Evolutionary conservation across 2,888 invertebrate genomes (phyloP).

Genomic region (Sinhomidia bicolor): DNA sequence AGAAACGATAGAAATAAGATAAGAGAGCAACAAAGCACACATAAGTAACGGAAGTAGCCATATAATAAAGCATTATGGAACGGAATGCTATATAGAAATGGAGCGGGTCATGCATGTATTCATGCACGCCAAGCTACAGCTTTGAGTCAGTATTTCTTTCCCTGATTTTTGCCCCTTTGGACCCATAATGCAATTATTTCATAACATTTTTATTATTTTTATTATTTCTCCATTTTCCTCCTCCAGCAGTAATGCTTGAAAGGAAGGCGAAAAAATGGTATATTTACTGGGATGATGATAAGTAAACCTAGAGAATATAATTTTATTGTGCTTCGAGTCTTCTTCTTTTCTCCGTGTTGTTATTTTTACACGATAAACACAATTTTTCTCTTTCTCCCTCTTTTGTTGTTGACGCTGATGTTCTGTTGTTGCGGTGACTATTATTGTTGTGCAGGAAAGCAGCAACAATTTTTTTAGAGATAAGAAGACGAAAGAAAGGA

Average conservation of each 20-base stretch:
- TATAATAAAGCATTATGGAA: constrained; percentile 13
- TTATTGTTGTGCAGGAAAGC: constrained; percentile 19
- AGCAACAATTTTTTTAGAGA: constrained; percentile 34
- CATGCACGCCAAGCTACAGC: background rate
- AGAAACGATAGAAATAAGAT: constrained; percentile 74
- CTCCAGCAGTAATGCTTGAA: background rate
- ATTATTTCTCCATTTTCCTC: background rate
- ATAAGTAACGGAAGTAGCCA: constrained; percentile 7
- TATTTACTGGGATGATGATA: constrained; percentile 2
- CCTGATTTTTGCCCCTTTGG: constrained; percentile 28
- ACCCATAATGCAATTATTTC: constrained; percentile 37
- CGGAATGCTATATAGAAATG: background rate
- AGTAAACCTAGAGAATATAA: background rate
- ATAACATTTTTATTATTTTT: constrained; percentile 38
- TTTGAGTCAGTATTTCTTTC: background rate
- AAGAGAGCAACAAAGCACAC: background rate
- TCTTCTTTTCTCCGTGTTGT: background rate
- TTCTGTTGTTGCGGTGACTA: background rate
- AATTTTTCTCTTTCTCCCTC: too few species aligned
- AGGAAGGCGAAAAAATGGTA: background rate
- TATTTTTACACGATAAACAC: constrained; percentile 24
- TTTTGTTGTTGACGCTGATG: too few species aligned
- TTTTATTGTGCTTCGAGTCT: background rate
- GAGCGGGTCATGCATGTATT: background rate
- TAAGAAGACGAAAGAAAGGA: background rate